Evolutionary conservation across 2,888 invertebrate genomes (phyloP), one percentile per base, ranked within the genome.

Genomic region (Globia sparganii): DNA sequence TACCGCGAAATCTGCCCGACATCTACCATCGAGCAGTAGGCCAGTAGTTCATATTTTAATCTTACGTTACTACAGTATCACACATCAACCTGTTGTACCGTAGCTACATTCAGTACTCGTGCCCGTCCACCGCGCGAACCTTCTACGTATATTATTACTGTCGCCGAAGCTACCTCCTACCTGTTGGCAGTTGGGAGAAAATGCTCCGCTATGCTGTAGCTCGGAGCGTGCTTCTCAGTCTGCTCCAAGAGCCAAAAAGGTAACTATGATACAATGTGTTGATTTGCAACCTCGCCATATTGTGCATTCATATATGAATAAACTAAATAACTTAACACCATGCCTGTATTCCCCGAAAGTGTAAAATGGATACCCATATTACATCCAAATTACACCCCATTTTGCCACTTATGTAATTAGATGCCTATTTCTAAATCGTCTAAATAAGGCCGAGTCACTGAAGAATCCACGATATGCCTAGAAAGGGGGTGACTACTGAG

Each of bases 181-280:
- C 94, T 90, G 93, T 92, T 77, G 91, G 84, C 28, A 49, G 31
- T 62, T 49, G 11, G 9, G 43, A n/a, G 13, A 74, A 65, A 64
- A 74, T 37, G 2, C 46, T 25, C n/a, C 40, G 25, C 18, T 25
- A 21, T 28, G 13, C 25, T 49, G 37, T 37, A 46, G 15, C 15
- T 34, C n/a, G 31, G 28, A 37, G 34, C 18, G 28, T 11, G 28
- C 11, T 28, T 18, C 25, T 28, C 3, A 28, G 25, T 59, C 8
- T 37, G 8, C 34, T 15, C 5, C 40, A 70, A 3, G 0, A 58
- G 46, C 11, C 34, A 9, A 13, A 46, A 3, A 43, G 43, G 31
- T 18, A n/a, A n/a, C 49, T n/a, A 56, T 46, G 13, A 56, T 18
- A 62, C n/a, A 62, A n/a, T 62, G 15, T n/a, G 18, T 49, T 49